Percentiles rank a stretch among this genome's conserved stretches.
phyloP scores from a whole-genome alignment of 1,140 invertebrate genomes.

The Fragariocoptes setiger region DNA sequence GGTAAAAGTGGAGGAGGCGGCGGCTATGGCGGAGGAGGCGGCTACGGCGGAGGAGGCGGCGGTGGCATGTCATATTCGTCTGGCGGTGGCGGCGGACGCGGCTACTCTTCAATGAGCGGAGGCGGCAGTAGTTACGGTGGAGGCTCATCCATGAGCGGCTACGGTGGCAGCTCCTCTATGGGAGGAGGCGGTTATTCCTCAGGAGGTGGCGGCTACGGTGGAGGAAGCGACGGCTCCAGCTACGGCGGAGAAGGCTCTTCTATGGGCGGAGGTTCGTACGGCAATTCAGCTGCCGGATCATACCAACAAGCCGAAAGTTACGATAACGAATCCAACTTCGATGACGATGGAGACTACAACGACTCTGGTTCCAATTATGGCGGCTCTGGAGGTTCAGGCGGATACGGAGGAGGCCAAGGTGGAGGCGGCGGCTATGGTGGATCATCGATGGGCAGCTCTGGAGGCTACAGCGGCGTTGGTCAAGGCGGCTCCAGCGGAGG shows the following conservation, averaged over 20 bases:
- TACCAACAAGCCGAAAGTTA: not conserved
- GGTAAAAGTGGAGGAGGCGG: not conserved
- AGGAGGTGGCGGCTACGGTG: constrained; percentile 19
- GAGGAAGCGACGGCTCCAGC: constrained; percentile 1
- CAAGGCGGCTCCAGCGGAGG: not conserved
- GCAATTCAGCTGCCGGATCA: not conserved
- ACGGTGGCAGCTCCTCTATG: not conserved
- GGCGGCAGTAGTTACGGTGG: not conserved
- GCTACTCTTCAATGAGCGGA: not conserved
- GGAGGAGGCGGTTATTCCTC: constrained; percentile 9
- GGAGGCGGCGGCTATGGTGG: not conserved
- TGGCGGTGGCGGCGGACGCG: constrained; percentile 13
- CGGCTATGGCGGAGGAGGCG: not conserved
- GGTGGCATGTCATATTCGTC: no score
- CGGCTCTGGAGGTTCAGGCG: not conserved
- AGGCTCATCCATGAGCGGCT: not conserved
- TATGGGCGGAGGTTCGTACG: not conserved
- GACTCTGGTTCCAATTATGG: not conserved
- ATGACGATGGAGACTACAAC: not conserved
- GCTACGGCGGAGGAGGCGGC: not conserved
- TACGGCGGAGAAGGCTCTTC: not conserved
- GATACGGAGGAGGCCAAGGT: not conserved
- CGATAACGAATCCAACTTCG: not conserved
- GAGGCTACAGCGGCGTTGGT: not conserved
- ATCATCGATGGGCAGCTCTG: not conserved